Conservation (phyloP, 2,113 vertebrate species). For the Prolemur simus region DNA sequence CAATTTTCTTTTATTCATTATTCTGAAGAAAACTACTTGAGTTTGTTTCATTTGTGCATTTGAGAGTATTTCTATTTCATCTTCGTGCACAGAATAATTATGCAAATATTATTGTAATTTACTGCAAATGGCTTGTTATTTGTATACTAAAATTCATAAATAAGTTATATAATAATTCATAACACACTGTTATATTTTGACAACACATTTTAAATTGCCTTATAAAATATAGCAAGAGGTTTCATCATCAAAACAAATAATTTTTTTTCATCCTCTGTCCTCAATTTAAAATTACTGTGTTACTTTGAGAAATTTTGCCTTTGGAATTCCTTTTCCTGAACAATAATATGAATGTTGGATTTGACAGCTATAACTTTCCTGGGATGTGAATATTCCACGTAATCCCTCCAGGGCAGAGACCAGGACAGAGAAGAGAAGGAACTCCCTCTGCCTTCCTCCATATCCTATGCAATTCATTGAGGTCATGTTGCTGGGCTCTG, state of each 20-base stretch:
- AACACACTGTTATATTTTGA: not conserved
- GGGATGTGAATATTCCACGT: not conserved
- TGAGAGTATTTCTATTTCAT: conserved; percentile 47
- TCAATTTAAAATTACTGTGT: not conserved
- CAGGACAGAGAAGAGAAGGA: not conserved
- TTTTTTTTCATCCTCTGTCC: not conserved
- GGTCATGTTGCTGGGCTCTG: not conserved
- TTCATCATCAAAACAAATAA: conserved; percentile 7
- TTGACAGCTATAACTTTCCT: not conserved
- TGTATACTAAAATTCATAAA: not conserved
- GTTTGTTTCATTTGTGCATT: not conserved
- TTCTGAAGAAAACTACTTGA: conserved; percentile 32
- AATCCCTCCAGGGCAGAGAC: not conserved
- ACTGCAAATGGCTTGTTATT: not conserved
- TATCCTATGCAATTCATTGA: not conserved
- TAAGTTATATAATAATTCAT: not conserved
- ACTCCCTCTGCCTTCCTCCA: not conserved
- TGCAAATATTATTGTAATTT: conserved; percentile 27
- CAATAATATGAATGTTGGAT: not conserved
- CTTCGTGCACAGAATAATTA: conserved; percentile 28
- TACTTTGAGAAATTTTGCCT: not conserved
- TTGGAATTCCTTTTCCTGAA: not conserved
- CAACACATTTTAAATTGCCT: not conserved
- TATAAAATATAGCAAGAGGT: not conserved
- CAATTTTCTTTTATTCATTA: not conserved